These are phyloP conservation scores for Parasteatoda tepidariorum DNA, from an alignment of 1,140 invertebrate species.

Conservation along the genomic window DNA sequence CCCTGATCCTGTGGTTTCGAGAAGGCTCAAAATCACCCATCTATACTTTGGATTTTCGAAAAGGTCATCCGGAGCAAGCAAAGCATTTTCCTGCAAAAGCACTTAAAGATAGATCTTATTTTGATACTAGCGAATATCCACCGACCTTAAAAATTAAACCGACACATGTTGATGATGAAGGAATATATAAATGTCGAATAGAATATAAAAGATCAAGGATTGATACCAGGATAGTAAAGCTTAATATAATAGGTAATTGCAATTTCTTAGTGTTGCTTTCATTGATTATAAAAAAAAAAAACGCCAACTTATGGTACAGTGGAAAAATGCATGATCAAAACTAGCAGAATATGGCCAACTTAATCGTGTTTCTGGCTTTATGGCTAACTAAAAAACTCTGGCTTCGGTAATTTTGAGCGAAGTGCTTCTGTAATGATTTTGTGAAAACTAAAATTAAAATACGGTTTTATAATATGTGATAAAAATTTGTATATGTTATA, in stretches of 20 bases:
- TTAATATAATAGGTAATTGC: conserved; percentile 92
- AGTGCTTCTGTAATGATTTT: too few species aligned
- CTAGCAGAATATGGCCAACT: too few species aligned
- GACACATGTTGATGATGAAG: conserved; percentile 83
- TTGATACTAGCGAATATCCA: conserved; percentile 49
- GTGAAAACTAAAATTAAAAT: too few species aligned
- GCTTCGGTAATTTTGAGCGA: too few species aligned
- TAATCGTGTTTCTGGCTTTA: too few species aligned
- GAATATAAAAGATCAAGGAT: conserved; percentile 91
- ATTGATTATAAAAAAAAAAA: too few species aligned
- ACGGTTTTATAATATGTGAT: too few species aligned
- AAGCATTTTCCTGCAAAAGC: conserved; percentile 60
- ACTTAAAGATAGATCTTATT: conserved; percentile 33
- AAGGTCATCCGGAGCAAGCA: conserved; percentile 36
- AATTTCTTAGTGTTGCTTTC: too few species aligned
- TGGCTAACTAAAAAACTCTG: too few species aligned
- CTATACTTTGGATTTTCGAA: conserved; percentile 63
- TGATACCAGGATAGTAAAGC: conserved; percentile 87
- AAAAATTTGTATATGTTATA: too few species aligned
- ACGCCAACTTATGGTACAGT: too few species aligned
- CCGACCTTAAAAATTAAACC: conserved; percentile 77
- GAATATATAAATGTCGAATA: conserved; percentile 87
- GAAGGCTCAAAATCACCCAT: conserved; percentile 69
- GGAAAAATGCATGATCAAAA: too few species aligned
- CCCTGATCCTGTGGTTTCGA: conserved; percentile 87